Conservation (phyloP, 2,113 vertebrate genomes). For the Eurystomus gularis region DNA sequence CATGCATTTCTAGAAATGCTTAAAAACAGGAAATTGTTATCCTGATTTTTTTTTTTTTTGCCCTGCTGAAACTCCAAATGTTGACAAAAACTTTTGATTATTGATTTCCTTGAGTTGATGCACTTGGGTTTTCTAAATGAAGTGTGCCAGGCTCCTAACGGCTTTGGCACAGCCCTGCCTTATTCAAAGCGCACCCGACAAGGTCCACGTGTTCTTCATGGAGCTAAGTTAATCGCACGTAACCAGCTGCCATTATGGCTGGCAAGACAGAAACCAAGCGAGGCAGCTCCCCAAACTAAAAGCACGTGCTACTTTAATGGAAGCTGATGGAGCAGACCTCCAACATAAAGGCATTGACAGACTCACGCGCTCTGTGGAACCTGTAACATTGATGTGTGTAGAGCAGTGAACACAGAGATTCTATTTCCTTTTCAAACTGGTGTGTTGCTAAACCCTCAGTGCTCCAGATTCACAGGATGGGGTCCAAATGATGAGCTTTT, state of each 20-base stretch:
- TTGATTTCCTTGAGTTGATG: background rate
- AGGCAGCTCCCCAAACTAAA: slow-evolving; percentile 4
- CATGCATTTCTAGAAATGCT: slow-evolving; percentile 49
- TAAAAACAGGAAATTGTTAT: slow-evolving; percentile 53
- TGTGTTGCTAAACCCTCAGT: background rate
- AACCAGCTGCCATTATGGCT: slow-evolving; percentile 38
- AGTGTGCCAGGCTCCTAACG: background rate
- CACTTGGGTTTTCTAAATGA: background rate
- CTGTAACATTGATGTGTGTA: background rate
- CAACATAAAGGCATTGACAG: background rate
- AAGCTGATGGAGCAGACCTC: background rate
- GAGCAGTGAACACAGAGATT: background rate
- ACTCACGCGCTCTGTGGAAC: background rate
- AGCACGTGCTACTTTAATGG: background rate
- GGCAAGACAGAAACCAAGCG: background rate
- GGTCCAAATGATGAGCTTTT: background rate
- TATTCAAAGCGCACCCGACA: slow-evolving; percentile 26
- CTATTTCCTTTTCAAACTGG: background rate
- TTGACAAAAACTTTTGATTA: background rate
- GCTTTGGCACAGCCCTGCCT: slow-evolving; percentile 1
- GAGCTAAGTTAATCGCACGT: background rate
- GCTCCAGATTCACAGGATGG: background rate
- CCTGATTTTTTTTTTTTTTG: background rate
- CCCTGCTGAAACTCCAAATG: background rate
- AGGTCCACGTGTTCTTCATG: background rate